These are phyloP conservation scores for Homarus gammarus DNA, from an alignment of 2,888 invertebrate genomes.

Conservation along the genomic window DNA sequence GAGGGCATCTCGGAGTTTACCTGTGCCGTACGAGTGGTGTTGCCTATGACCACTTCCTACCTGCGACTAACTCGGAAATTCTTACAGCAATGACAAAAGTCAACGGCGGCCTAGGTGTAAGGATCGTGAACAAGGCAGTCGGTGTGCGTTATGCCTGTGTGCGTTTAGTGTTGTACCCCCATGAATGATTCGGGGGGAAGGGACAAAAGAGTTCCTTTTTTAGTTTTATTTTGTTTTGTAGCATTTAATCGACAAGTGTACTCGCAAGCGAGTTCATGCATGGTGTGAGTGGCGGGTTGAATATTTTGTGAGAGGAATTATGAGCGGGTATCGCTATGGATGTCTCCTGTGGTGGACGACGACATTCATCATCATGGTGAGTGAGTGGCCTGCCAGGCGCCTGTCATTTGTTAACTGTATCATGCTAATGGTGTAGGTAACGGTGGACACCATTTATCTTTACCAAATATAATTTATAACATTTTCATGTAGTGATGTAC, in stretches of 20 bases:
- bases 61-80: not conserved
- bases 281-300: not conserved
- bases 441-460: no score
- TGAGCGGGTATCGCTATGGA: not conserved
- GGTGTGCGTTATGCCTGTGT: not conserved
- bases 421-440: no score
- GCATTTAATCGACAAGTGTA: not conserved
- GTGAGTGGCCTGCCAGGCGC: not conserved
- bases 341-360: constrained; percentile 18
- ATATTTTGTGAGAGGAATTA: not conserved
- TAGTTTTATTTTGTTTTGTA: not conserved
- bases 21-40: not conserved
- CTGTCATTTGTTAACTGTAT: no score
- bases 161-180: not conserved
- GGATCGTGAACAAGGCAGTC: not conserved
- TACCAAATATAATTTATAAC: no score
- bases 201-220: not conserved
- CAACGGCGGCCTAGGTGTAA: not conserved
- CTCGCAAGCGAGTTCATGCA: not conserved
- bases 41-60: not conserved
- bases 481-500: no score
- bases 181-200: not conserved
- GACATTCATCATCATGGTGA: constrained; percentile 2
- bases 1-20: not conserved
- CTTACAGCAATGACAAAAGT: not conserved